Evolutionary conservation across 2,888 invertebrate genomes (phyloP), one percentile per base, ranked within the genome.

Genomic region (Eulithis testata): DNA sequence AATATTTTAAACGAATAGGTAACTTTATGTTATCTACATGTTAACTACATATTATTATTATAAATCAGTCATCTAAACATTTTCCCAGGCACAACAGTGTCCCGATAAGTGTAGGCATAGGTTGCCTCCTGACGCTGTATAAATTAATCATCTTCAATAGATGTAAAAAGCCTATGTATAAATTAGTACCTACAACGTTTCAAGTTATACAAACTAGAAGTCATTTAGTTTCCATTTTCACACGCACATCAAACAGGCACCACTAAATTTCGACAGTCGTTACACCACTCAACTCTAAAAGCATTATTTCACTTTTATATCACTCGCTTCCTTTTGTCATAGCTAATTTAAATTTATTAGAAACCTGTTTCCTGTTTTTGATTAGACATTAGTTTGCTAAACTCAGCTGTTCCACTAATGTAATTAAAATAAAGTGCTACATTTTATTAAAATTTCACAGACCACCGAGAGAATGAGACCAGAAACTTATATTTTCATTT

Each of bases 401-500:
- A 58, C 57, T 68, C 69, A 69, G 69, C 66, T 70, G 69, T 66
- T 70, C 61, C 8, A 27, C 60, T 51, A 54, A 61, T 50, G 67
- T 68, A 70, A 69, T 68, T 71, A 73, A 53, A 68, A 65, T 65
- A 62, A 65, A 68, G 63, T 65, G 66, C 56, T 61, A 65, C 69
- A 60, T 70, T 65, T 68, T 56, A 65, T 67, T 65, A 64, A 14
- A 47, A 58, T 62, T 63, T 51, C 53, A 60, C 63, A 61, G 60
- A 61, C 55, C 40, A 59, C 55, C 31, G 57, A 52, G 53, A 66
- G 68, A 66, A 61, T 65, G 63, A 80, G 73, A 82, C 82, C 79
- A 81, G 81, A 65, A 80, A 70, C 76, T 70, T 75, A 74, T 66
- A 59, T 57, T 66, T 72, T 72, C 65, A 65, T 66, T 52, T 63